Conservation (phyloP, 2,113 vertebrate genomes). For the Columba livia region DNA sequence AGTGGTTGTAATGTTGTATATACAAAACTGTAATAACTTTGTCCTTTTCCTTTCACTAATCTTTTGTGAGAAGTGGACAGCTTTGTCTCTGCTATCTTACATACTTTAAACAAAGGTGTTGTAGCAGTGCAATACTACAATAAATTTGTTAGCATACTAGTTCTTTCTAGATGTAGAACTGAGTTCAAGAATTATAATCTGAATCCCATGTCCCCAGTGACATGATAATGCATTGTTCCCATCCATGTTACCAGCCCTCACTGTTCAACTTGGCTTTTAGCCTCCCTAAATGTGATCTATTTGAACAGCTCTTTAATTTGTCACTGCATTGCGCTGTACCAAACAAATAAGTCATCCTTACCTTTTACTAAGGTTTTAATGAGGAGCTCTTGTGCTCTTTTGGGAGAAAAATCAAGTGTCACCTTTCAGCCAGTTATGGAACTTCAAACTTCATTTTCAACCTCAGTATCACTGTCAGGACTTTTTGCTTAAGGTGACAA, state of each 20-base stretch:
- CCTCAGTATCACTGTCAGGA: background rate
- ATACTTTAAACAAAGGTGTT: background rate
- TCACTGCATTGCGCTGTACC: background rate
- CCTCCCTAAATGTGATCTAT: background rate
- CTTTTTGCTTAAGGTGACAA: conserved; percentile 19
- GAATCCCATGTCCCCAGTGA: background rate
- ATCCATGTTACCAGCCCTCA: background rate
- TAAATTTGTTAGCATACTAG: background rate
- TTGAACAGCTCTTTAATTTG: conserved; percentile 21
- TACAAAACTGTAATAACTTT: background rate
- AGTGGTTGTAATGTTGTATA: background rate
- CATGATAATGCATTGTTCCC: background rate
- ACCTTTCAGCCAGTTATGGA: conserved; percentile 22
- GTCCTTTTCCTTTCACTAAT: background rate
- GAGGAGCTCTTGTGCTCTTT: background rate
- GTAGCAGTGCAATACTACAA: background rate
- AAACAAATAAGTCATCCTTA: background rate
- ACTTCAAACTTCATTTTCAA: conserved; percentile 27
- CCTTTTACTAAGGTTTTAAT: conserved; percentile 20
- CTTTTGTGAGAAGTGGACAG: background rate
- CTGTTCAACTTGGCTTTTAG: background rate
- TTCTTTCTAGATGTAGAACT: background rate
- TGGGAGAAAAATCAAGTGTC: background rate
- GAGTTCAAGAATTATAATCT: background rate
- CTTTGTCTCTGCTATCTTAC: background rate